Base-by-base conservation (phyloP, 2,888 invertebrate species). In the Junonia oenone region DNA sequence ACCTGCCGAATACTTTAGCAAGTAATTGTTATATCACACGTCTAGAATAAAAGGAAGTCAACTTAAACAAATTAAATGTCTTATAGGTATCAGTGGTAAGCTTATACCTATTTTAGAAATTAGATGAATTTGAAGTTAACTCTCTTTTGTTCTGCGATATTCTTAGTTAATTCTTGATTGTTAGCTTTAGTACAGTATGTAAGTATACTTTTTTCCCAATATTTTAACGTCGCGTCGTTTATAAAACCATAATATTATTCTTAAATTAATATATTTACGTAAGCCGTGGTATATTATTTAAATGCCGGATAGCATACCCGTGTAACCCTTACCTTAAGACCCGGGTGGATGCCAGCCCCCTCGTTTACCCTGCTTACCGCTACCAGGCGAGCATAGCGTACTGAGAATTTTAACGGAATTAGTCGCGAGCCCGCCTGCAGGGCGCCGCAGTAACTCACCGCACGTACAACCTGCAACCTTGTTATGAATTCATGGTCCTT, bases 331-430 rank as follows among this genome's bases (percentile, higher is more conserved):
- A 47, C 52, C 47, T 53, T 58, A 49, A 53, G 45, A 43, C 51
- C 58, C 37, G 62, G 64, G 64, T 62, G 54, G 60, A 56, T 50
- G 58, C 57, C 55, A 68, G 71, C 78, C 78, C 75, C 79, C 82
- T 76, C 83, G 82, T 85, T 84, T 83, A 84, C 83, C 78, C 83
- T 82, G 82, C 84, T 78, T 81, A 83, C 79, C 69, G 73, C 78
- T 81, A 83, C 87, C 79, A 87, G 86, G 85, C 81, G 72, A 78
- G 78, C 83, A 88, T 83, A 83, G 78, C 69, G 70, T 76, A 71
- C 75, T 73, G 81, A 83, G 86, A 88, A 86, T 90, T 90, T 89
- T 87, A 89, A 88, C 87, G 84, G 87, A 89, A 89, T 90, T 89
- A 88, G 86, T 85, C 78, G 81, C 75, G 73, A 76, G 68, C 70